phyloP scores from a whole-genome alignment of 2,888 invertebrate species.

The Eueremaeus valkanovi region DNA sequence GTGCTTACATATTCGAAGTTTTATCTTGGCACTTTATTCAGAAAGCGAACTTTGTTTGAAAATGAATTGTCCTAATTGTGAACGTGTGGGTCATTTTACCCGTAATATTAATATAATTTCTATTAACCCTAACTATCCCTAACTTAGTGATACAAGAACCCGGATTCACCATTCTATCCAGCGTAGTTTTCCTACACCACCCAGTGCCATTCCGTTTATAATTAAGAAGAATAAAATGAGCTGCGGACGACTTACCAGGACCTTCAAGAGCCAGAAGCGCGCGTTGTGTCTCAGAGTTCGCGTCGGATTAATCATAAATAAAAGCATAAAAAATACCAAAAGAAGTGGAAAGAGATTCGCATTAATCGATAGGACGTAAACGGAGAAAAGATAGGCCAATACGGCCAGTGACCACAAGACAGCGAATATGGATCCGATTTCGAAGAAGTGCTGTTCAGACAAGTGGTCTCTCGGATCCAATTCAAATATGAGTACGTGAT shows the following conservation, averaged over 20 bases:
- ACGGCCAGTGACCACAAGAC: slow-evolving; percentile 91
- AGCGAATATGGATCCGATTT: slow-evolving; percentile 84
- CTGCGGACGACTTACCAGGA: slow-evolving; percentile 67
- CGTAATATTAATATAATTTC: too few relatives aligned
- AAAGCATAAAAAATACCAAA: slow-evolving; percentile 67
- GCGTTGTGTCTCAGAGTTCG: slow-evolving; percentile 87
- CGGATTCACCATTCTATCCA: too few relatives aligned
- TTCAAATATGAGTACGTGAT: slow-evolving; percentile 96
- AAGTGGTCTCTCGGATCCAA: slow-evolving; percentile 88
- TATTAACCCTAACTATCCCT: too few relatives aligned
- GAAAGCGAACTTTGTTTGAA: too few relatives aligned
- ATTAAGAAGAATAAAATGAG: not conserved
- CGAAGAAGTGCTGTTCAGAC: slow-evolving; percentile 86
- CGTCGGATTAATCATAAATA: slow-evolving; percentile 86
- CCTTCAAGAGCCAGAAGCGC: slow-evolving; percentile 85
- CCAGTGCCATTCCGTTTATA: too few relatives aligned
- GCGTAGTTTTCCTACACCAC: too few relatives aligned
- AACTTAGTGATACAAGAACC: too few relatives aligned
- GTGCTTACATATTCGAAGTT: too few relatives aligned
- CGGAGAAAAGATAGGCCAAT: slow-evolving; percentile 74
- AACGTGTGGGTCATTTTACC: too few relatives aligned
- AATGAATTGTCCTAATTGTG: too few relatives aligned
- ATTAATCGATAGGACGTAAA: slow-evolving; percentile 73
- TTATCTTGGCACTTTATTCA: too few relatives aligned
- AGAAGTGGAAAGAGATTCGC: slow-evolving; percentile 87